Base-by-base conservation (phyloP, 2,888 invertebrate genomes). In the Limnephilus marmoratus region DNA sequence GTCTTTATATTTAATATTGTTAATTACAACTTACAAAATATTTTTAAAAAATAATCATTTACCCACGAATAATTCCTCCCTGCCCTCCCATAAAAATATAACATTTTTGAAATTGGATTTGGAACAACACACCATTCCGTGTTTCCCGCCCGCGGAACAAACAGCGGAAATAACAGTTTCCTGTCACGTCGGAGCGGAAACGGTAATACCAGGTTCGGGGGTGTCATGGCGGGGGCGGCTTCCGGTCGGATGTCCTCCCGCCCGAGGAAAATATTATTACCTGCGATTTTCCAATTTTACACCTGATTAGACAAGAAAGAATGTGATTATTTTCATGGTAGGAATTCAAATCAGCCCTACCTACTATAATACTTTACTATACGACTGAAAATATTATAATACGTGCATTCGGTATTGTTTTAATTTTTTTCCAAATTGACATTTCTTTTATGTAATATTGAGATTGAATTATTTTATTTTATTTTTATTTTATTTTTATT, bases 31-130 rank as follows among this genome's bases (percentile, higher is more conserved):
- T 37, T 37, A 3, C 37, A 37, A 37, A 37, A 37, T 37, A 37
- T 37, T 1, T 37, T 37, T n/a, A 37, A 41, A 41, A 41, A 41
- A 41, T 0, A 7, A 41, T 41, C 37, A 1, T 41, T 41, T 41
- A 7, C 41, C 9, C 7, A 5, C 7, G 7, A 41, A 45, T 45
- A 53, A 45, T 91, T 80, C 91, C 29, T 18, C 12, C 86, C 91
- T 91, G 91, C 11, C 34, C 34, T 13, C 9, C 31, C 49, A 85
- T 89, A 68, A 68, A 91, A 91, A 91, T 86, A 86, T 86, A 81
- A 68, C 81, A 91, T 86, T 91, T 91, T 91, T 91, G 5, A 91
- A 91, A 89, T 89, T 89, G 88, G 41, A 89, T 89, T 89, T 89
- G 18, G 41, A 89, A 81, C 81, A 89, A 88, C 68, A 81, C 81